A percentile compares a stretch with the other conserved stretches of the same genome.
Conservation (phyloP, 2,113 vertebrate species). For the Petaurus breviceps region DNA sequence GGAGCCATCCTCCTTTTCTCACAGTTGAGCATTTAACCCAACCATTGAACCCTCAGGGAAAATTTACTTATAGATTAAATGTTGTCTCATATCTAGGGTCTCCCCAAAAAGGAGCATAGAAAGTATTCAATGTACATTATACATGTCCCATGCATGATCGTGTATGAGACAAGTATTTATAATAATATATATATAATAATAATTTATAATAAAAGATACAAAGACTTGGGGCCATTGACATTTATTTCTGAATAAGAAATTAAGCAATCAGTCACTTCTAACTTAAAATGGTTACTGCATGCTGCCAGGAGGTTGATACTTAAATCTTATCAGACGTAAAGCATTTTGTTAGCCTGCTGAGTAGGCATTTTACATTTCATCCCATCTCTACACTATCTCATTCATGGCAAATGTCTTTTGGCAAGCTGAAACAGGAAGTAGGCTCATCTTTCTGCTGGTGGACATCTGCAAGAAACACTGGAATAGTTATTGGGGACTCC, state of each 20-base stretch:
- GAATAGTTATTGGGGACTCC: neutral
- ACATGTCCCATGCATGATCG: neutral
- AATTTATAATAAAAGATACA: neutral
- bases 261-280: neutral
- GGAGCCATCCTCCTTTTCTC: neutral
- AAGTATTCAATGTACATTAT: neutral
- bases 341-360: neutral
- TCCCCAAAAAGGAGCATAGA: neutral
- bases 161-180: neutral
- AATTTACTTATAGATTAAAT: neutral
- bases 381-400: neutral
- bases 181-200: too few relatives aligned
- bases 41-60: neutral
- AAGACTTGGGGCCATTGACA: neutral
- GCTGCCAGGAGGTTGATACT: neutral
- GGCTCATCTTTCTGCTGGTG: neutral
- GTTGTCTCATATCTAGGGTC: neutral
- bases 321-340: neutral
- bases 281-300: neutral
- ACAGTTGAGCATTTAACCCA: neutral
- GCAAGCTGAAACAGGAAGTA: neutral
- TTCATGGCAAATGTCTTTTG: neutral
- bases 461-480: neutral
- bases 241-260: neutral
- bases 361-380: neutral